A percentile compares a stretch with the other conserved stretches of the same genome.
These are phyloP conservation scores for Argynnis bischoffii DNA, from an alignment of 2,888 invertebrate species.

Conservation along the genomic window DNA sequence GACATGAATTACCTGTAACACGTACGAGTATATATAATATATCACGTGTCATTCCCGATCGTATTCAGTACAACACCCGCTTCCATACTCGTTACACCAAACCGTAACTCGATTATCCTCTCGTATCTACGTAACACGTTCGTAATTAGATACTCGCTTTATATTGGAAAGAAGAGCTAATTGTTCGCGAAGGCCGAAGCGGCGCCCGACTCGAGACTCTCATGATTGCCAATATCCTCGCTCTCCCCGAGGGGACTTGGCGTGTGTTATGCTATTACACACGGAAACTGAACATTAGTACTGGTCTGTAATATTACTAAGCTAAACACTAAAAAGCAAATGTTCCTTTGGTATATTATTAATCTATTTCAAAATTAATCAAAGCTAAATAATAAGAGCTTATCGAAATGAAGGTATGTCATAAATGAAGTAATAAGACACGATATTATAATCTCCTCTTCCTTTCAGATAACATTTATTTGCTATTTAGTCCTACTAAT, in stretches of 20 bases:
- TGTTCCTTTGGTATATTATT: too few species aligned
- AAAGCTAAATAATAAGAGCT: too few species aligned
- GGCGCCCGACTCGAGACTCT: neutral
- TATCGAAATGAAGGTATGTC: too few species aligned
- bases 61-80: neutral
- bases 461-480: too few species aligned
- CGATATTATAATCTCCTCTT: too few species aligned
- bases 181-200: constrained; percentile 17
- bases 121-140: constrained; percentile 8
- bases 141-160: constrained; percentile 15
- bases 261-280: neutral
- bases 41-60: neutral
- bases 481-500: too few species aligned
- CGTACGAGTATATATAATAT: too few species aligned
- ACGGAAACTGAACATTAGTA: neutral
- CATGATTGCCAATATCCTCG: constrained; percentile 24
- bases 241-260: constrained; percentile 3
- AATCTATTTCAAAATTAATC: too few species aligned
- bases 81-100: neutral
- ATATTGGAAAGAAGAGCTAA: constrained; percentile 25
- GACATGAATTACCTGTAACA: too few species aligned
- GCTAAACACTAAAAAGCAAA: too few species aligned
- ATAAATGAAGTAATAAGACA: too few species aligned
- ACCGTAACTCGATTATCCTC: constrained; percentile 21
- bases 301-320: too few species aligned